A percentile compares a stretch with the other conserved stretches of the same genome.
Evolutionary conservation across 2,797 vertebrate species (phyloP).

Genomic region (Euthynnus affinis): DNA sequence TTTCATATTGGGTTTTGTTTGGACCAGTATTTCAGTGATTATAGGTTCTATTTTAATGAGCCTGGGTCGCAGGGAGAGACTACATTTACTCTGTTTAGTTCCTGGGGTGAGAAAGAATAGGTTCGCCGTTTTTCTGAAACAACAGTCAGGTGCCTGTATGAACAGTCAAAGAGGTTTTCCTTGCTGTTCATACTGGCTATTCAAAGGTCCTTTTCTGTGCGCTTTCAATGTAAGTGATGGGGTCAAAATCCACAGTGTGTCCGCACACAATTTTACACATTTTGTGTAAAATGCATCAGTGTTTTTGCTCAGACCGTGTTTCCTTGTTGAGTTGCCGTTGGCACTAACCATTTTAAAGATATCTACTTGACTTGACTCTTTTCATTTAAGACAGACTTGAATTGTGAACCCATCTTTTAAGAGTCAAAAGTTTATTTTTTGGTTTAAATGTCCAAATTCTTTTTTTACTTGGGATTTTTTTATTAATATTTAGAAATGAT

Average conservation of each 20-base stretch:
- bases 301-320: not conserved
- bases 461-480: not conserved
- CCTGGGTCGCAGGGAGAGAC: not conserved
- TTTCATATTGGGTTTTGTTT: slow-evolving; percentile 1
- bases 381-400: too few relatives aligned
- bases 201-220: not conserved
- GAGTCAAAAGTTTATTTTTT: not conserved
- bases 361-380: too few relatives aligned
- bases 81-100: not conserved
- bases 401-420: too few relatives aligned
- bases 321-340: not conserved
- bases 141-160: not conserved
- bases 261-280: too few relatives aligned
- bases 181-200: too few relatives aligned
- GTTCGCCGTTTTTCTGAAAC: not conserved
- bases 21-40: slow-evolving; percentile 8
- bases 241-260: too few relatives aligned
- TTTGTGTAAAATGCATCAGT: too few relatives aligned
- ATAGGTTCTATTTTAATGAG: slow-evolving; percentile 18
- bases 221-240: too few relatives aligned
- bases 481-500: not conserved
- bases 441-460: not conserved
- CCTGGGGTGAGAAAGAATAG: not conserved
- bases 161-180: not conserved
- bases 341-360: not conserved